Evolutionary conservation across 1,140 invertebrate genomes (phyloP), one percentile per base, ranked within the genome.

Genomic region (Sycophaga agraensis): DNA sequence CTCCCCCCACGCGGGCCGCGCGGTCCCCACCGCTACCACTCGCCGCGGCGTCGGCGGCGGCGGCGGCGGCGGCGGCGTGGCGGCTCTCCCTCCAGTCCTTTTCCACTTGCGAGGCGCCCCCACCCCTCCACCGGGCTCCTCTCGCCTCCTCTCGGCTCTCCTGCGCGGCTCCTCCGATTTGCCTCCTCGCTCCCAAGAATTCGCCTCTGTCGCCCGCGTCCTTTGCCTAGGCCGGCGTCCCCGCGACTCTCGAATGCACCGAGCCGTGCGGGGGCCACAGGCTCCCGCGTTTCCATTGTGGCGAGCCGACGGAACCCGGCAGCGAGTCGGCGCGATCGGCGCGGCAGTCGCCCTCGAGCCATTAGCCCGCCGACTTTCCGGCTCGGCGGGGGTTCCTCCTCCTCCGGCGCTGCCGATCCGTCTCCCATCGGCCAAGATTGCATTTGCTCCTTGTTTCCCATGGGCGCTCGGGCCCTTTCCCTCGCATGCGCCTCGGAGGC

Each of bases 401-500:
- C 24, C 42, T 56, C n/a, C n/a, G 19, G 24, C 54, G 9, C 50
- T 42, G 35, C 34, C 46, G 22, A 50, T 50, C 37, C 12, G 31
- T 50, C 26, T 31, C 35, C 24, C 46, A 59, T 42, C 35, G 49
- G 8, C 51, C 21, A 39, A 59, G 24, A 51, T 51, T 43, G 28
- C 39, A 59, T 42, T 51, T 35, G 51, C 57, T 51, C 37, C 51
- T 59, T 59, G 24, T 19, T 42, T 50, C 17, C 34, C 26, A 42
- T 59, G 24, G 28, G n/a, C n/a, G n/a, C n/a, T n/a, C n/a, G n/a
- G n/a, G n/a, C n/a, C n/a, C n/a, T 56, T 46, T 63, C 54, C 54
- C 62, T 59, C 26, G 34, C 35, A 37, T 43, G 14, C 42, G 34
- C 9, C 8, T 50, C 56, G 51, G 35, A 61, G 70, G 69, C 74